These are phyloP conservation scores for Mamestra brassicae DNA, from an alignment of 2,888 invertebrate species.

Conservation along the genomic window DNA sequence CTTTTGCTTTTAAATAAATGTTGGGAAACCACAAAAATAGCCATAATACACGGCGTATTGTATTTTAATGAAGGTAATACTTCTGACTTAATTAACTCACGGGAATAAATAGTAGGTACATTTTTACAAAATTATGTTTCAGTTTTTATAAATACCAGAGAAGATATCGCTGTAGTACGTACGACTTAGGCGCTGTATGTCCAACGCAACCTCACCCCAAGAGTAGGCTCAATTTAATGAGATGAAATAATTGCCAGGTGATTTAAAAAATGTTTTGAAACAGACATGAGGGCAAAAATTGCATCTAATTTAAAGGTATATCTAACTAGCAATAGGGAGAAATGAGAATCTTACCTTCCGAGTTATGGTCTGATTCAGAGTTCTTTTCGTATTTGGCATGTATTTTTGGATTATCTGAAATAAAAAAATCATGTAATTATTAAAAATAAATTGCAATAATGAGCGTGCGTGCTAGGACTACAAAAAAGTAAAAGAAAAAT, in stretches of 20 bases:
- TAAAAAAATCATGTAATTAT: background rate
- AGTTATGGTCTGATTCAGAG: conserved; percentile 54
- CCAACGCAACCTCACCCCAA: background rate
- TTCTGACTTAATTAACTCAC: background rate
- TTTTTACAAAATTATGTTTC: background rate
- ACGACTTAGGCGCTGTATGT: background rate
- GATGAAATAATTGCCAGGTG: too few species aligned
- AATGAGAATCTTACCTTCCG: conserved; percentile 25
- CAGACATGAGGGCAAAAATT: background rate
- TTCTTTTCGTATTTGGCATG: conserved; percentile 59
- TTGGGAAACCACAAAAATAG: background rate
- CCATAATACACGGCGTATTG: background rate
- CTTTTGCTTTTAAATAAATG: background rate
- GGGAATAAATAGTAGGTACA: background rate
- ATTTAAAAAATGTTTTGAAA: too few species aligned
- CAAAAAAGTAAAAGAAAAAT: background rate
- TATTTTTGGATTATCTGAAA: conserved; percentile 65
- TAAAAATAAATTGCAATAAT: background rate
- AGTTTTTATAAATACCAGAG: background rate
- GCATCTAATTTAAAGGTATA: too few species aligned
- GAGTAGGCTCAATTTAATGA: background rate
- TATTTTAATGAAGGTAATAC: background rate
- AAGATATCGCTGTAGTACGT: background rate
- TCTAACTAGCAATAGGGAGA: background rate
- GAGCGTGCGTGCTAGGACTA: background rate